Base-by-base conservation (phyloP, 2,113 vertebrate genomes). In the Stegastes partitus region DNA sequence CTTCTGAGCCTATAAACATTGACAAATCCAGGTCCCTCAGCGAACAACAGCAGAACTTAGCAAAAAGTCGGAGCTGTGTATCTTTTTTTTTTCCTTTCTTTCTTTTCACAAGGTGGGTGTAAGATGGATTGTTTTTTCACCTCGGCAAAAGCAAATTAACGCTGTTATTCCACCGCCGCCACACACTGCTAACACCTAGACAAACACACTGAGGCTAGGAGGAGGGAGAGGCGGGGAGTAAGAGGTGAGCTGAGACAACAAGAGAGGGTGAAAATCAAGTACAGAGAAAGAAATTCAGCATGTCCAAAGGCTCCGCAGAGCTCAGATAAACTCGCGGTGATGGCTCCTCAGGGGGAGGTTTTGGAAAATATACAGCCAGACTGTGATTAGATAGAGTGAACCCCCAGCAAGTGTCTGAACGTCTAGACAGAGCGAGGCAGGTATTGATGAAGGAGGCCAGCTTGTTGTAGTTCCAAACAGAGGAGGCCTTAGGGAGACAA, bases 11-110 rank as follows among this genome's bases (percentile, higher is more conserved):
- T 78, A 68, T 77, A 90, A 92, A 89, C 87, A 82, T 59, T 61
- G 67, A 47, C 66, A 92, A 90, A 94, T 92, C 79, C 12, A 79
- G 68, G 93, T 93, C 78, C 51, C 67, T 64, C 59, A 5, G 47
- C 22, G 22, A 61, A 55, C 16, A 80, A 76, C 4, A 25, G 50
- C 61, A 49, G 51, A 74, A 79, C 62, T 64, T 21, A 15, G 69
- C 39, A 66, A 70, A n/a, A 88, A 80, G 85, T 80, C 22, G 21
- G 51, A 64, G 80, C 81, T 68, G 23, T 14, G 47, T 42, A 8
- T 53, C 2, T 31, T 62, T 56, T 21, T 34, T 56, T n/a, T n/a
- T 55, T 16, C 5, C 42, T 37, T 34, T 11, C 1, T 15, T 7
- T 0, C 26, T 21, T 50, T 21, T 9, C 47, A 45, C 67, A 61